These are phyloP conservation scores for Ispidina lecontei DNA, from an alignment of 2,797 vertebrate genomes.

Conservation along the genomic window DNA sequence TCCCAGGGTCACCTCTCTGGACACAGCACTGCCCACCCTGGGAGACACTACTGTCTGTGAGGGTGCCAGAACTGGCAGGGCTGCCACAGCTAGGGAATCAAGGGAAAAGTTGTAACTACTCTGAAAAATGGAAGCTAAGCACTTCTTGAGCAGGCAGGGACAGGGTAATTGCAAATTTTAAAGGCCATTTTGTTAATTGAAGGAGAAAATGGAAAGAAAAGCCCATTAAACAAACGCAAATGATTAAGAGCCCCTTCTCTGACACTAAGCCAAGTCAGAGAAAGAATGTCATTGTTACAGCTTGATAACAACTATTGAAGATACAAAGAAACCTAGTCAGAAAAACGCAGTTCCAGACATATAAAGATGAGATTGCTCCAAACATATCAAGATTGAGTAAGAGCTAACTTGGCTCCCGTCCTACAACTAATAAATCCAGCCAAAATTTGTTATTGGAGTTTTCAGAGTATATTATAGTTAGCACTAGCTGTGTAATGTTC, in stretches of 20 bases:
- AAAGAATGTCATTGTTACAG: neutral
- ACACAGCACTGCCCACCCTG: rapidly evolving
- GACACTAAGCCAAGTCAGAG: neutral
- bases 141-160: neutral
- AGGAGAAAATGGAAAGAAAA: conserved; percentile 14
- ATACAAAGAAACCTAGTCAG: conserved; percentile 26
- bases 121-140: conserved; percentile 6
- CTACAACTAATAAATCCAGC: conserved; percentile 31
- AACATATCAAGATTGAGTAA: conserved; percentile 13
- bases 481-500: neutral
- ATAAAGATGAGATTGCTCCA: conserved; percentile 41
- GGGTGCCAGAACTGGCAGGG: neutral
- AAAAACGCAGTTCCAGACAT: conserved; percentile 47
- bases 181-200: neutral
- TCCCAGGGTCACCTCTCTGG: neutral
- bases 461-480: neutral
- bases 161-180: neutral
- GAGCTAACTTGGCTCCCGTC: conserved; percentile 34
- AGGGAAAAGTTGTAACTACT: neutral
- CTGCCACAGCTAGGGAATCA: neutral
- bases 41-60: neutral
- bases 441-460: conserved; percentile 2
- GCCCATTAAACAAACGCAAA: neutral
- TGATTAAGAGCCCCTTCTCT: neutral
- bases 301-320: conserved; percentile 30